Base-by-base conservation (phyloP, 2,888 invertebrate genomes). In the Ormyrus thymus region DNA sequence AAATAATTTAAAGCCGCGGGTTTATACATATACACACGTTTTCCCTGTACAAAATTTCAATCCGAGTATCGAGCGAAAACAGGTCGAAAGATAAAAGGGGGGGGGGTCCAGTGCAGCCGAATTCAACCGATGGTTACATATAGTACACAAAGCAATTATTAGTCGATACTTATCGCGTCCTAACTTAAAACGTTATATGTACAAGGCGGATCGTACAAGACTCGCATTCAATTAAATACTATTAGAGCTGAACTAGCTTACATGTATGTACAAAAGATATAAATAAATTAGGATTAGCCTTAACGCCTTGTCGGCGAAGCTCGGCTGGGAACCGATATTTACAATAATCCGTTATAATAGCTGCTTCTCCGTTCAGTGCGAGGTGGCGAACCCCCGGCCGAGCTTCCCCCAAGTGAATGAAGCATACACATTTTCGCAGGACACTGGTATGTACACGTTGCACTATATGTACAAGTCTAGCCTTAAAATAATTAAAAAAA, bases 191-290 rank as follows among this genome's bases (percentile, higher is more conserved):
- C 50, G 53, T 6, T 65, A 29, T 79, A 81, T 81, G 81, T 81
- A 81, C 81, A 81, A 68, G 61, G 79, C 76, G 43, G 29, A 61
- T 73, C 78, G 73, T 51, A 7, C 73, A 70, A 29, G 29, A 71
- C 71, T 69, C 72, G 81, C 81, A 77, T 77, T 81, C 59, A 79
- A 81, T 79, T 73, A 81, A 76, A 79, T 76, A 79, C 74, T 76
- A 76, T 46, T 70, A 73, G 76, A 29, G 29, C 29, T 29, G 29
- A 29, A 29, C 29, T 29, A 29, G 29, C 29, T 29, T 29, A 29
- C 29, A 29, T 72, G 11, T 50, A 55, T 79, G 43, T 72, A 75
- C 65, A 65, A 64, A 73, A 51, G 29, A 29, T 29, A 29, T 29
- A 29, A 29, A 29, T 29, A 29, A 29, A 29, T 29, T 29, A 29